phyloP scores from a whole-genome alignment of 2,888 invertebrate genomes.

The Lochmaea crataegi region DNA sequence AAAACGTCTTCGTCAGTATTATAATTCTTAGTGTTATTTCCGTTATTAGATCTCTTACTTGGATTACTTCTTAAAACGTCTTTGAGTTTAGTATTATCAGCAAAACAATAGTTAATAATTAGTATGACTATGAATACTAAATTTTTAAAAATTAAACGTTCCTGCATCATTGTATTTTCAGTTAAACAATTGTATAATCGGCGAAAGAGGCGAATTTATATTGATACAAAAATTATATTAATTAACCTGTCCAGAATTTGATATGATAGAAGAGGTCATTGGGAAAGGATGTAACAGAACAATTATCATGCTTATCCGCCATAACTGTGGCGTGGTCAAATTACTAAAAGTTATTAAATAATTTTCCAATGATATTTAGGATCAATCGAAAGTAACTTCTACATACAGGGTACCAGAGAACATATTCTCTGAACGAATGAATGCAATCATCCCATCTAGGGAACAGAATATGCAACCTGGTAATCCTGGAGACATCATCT shows the following conservation, averaged over 20 bases:
- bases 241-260: conserved; percentile 15
- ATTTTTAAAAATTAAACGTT: neutral
- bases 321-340: too few relatives aligned
- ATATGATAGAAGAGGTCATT: conserved; percentile 16
- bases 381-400: too few relatives aligned
- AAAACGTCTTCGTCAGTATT: conserved; percentile 30
- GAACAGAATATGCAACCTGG: too few relatives aligned
- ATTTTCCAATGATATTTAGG: too few relatives aligned
- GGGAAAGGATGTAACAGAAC: neutral
- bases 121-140: neutral
- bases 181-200: conserved; percentile 1
- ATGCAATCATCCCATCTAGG: too few relatives aligned
- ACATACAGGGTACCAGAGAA: too few relatives aligned
- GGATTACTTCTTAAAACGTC: conserved; percentile 48
- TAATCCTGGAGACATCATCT: too few relatives aligned
- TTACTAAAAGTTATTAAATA: too few relatives aligned
- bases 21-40: conserved; percentile 5
- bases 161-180: neutral
- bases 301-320: neutral
- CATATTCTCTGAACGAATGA: too few relatives aligned
- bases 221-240: conserved; percentile 2
- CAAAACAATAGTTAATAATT: conserved; percentile 4
- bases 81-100: conserved; percentile 43
- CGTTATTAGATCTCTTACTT: conserved; percentile 22
- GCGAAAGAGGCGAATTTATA: conserved; percentile 2